Evolutionary conservation across 2,797 vertebrate species (phyloP).

Genomic region (Poeciliopsis paucimaculata): DNA sequence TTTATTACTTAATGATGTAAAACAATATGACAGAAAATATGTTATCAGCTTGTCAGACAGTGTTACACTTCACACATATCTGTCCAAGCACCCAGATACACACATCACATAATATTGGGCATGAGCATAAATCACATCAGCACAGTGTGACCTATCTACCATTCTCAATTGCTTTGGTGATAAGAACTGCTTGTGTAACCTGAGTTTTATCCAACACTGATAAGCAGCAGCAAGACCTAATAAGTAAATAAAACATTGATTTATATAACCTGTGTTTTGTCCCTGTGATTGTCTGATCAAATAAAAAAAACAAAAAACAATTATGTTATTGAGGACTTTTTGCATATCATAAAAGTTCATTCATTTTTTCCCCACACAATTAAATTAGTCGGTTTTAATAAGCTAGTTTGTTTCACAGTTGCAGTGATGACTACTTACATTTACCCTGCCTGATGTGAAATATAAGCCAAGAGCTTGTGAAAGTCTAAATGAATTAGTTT

Average conservation of each 20-base stretch:
- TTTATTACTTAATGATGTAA: conserved; percentile 71
- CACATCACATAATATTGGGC: conserved; percentile 37
- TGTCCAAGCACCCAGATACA: conserved; percentile 21
- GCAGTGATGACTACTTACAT: background rate
- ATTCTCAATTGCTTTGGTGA: conserved; percentile 32
- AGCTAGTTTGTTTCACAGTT: background rate
- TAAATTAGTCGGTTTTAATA: background rate
- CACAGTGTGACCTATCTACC: conserved; percentile 54
- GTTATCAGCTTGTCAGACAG: conserved; percentile 63
- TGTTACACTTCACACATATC: conserved; percentile 48
- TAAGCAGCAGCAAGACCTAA: conserved; percentile 17
- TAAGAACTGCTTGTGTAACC: conserved; percentile 23
- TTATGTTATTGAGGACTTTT: background rate
- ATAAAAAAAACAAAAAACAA: background rate
- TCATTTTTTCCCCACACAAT: background rate
- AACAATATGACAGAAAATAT: conserved; percentile 65
- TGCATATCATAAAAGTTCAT: background rate
- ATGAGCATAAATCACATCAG: conserved; percentile 37
- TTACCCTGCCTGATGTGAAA: background rate
- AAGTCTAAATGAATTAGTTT: conserved; percentile 9
- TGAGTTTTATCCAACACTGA: conserved; percentile 27
- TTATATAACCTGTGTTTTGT: background rate
- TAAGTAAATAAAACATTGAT: conserved; percentile 4
- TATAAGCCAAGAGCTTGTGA: background rate
- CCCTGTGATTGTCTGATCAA: too few species aligned